Conservation (phyloP, 2,888 invertebrate species). For the Cantharis flavilabris region DNA sequence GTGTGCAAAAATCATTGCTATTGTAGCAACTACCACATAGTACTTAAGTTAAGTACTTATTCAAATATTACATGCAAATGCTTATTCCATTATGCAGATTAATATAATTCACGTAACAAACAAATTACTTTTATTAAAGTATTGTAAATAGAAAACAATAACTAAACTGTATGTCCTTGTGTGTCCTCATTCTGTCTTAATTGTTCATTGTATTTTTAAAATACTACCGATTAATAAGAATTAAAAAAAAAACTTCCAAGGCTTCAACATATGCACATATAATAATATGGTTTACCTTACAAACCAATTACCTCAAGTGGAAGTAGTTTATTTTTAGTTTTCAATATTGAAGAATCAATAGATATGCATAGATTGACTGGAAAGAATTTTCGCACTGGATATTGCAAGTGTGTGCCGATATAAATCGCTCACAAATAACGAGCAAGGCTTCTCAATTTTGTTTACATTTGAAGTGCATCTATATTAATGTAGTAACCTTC, state of each 20-base stretch:
- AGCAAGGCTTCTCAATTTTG: slow-evolving; percentile 9
- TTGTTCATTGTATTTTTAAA: slow-evolving; percentile 4
- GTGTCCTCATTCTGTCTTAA: slow-evolving; percentile 12
- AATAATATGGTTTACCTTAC: not conserved
- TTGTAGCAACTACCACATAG: not conserved
- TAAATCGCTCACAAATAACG: slow-evolving; percentile 11
- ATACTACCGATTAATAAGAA: not conserved
- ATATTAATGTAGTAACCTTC: slow-evolving; percentile 20
- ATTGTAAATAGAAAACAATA: slow-evolving; percentile 4
- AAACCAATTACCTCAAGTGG: not conserved
- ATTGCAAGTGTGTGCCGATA: not conserved
- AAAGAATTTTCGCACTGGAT: slow-evolving; percentile 7
- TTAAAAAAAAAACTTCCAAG: not conserved
- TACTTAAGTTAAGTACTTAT: not conserved
- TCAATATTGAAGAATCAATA: not conserved
- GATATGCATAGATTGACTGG: not conserved
- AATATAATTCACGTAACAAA: slow-evolving; percentile 1
- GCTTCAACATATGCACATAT: not conserved
- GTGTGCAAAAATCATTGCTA: not conserved
- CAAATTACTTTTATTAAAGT: slow-evolving; percentile 1
- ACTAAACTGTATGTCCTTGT: slow-evolving; percentile 11
- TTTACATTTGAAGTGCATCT: slow-evolving; percentile 21
- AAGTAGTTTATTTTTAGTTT: not conserved
- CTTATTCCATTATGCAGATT: not conserved
- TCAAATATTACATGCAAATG: not conserved